Evolutionary conservation across 1,140 invertebrate genomes (phyloP).

Genomic region (Galleria mellonella): DNA sequence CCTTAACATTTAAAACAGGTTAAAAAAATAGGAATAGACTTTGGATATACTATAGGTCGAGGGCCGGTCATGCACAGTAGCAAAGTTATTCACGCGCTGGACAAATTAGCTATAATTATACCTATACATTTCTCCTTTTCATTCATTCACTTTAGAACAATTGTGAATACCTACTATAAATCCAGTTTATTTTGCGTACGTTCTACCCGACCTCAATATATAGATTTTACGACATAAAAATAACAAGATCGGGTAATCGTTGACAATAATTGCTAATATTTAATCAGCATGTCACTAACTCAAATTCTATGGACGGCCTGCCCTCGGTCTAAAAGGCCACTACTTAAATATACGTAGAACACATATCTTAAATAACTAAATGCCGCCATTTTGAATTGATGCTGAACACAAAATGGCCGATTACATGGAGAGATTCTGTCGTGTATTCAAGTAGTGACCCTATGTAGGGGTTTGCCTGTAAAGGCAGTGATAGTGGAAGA

Average conservation of each 20-base stretch:
- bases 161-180: neutral
- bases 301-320: conserved; percentile 20
- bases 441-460: conserved; percentile 35
- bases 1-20: conserved; percentile 69
- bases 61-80: conserved; percentile 12
- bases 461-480: conserved; percentile 41
- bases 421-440: conserved; percentile 10
- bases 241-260: too few relatives aligned
- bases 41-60: conserved; percentile 61
- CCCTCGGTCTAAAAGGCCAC: conserved; percentile 27
- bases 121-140: too few relatives aligned
- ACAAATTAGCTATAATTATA: too few relatives aligned
- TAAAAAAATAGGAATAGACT: conserved; percentile 73
- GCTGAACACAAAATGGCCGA: neutral
- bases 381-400: neutral
- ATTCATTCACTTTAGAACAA: too few relatives aligned
- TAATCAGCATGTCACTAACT: too few relatives aligned
- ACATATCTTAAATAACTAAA: conserved; percentile 1
- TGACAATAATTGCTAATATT: too few relatives aligned
- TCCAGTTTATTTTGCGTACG: too few relatives aligned
- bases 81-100: too few relatives aligned
- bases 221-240: too few relatives aligned
- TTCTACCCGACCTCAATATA: too few relatives aligned
- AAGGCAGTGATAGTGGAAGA: conserved; percentile 58
- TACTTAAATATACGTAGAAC: conserved; percentile 35